phyloP scores from a whole-genome alignment of 1,140 invertebrate species.

The Dolichoris vasculosae region DNA sequence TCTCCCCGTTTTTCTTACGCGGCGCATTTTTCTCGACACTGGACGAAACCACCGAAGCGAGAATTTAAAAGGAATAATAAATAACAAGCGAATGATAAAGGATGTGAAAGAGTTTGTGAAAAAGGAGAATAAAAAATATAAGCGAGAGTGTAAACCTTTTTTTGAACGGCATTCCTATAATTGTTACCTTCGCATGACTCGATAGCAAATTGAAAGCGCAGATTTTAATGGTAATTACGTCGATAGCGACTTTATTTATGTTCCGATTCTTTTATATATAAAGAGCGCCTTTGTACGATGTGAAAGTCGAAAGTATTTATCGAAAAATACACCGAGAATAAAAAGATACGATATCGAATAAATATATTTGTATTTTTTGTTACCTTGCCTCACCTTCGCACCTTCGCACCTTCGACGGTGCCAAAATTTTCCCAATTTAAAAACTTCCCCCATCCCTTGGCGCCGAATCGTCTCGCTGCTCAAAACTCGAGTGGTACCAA shows the following conservation, averaged over 20 bases:
- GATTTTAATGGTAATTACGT: constrained; percentile 47
- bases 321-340: constrained; percentile 57
- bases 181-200: constrained; percentile 54
- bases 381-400: neutral
- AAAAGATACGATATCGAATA: constrained; percentile 48
- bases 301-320: constrained; percentile 59
- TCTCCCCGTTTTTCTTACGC: neutral
- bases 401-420: no score
- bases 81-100: neutral
- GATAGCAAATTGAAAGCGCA: constrained; percentile 51
- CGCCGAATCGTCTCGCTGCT: no score
- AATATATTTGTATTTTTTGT: constrained; percentile 18
- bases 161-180: constrained; percentile 54
- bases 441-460: no score
- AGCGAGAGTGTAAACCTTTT: constrained; percentile 50
- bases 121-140: constrained; percentile 31
- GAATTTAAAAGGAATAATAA: constrained; percentile 18
- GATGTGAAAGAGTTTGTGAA: constrained; percentile 20
- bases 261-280: constrained; percentile 58
- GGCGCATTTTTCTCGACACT: neutral
- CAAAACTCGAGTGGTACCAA: no score
- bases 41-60: constrained; percentile 18
- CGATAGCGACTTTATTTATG: constrained; percentile 56
- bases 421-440: no score
- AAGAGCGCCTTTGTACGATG: constrained; percentile 62